Evolutionary conservation across 2,113 vertebrate genomes (phyloP), one percentile per base, ranked within the genome.

Genomic region (Motacilla alba): DNA sequence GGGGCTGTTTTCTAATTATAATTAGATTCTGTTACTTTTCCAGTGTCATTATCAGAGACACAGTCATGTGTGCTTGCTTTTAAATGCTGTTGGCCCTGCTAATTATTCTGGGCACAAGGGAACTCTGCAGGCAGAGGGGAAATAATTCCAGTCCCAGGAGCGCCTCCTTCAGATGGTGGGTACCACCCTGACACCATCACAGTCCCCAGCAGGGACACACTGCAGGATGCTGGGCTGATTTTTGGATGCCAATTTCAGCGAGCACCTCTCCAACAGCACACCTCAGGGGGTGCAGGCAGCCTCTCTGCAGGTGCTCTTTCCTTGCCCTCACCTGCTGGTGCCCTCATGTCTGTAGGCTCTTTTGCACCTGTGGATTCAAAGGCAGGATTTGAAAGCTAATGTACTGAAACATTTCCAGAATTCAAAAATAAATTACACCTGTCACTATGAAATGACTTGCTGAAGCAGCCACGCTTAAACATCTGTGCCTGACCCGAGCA

Each of bases 1-100:
- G 94, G 90, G 93, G 79, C 49, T 87, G 87, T 83, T 95, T 97
- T 96, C 95, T 97, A 90, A 95, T 97, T 96, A 96, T 97, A 97
- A 96, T 95, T 90, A 88, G 88, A 79, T 80, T 92, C 90, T 74
- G 70, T 87, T 95, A 79, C 91, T 95, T 94, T 94, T 95, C 79
- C 89, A 96, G 56, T 27, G 91, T 87, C 91, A 91, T 92, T 83
- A 94, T 96, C 93, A 92, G 70, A 55, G 82, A 55, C 44, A 58
- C 3, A 75, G 87, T 95, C 96, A 94, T 52, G 84, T 78, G 88
- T 43, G 18, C 68, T 95, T 69, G 68, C 70, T 90, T 90, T 90
- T 49, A 95, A 94, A 95, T 90, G 84, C 85, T 95, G 6, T 55
- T n/a, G 47, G 63, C 78, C n/a, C 68, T 62, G 58, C 63, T 83